These are phyloP conservation scores for Polydrusus tereticollis DNA, from an alignment of 2,888 invertebrate genomes.

Conservation along the genomic window DNA sequence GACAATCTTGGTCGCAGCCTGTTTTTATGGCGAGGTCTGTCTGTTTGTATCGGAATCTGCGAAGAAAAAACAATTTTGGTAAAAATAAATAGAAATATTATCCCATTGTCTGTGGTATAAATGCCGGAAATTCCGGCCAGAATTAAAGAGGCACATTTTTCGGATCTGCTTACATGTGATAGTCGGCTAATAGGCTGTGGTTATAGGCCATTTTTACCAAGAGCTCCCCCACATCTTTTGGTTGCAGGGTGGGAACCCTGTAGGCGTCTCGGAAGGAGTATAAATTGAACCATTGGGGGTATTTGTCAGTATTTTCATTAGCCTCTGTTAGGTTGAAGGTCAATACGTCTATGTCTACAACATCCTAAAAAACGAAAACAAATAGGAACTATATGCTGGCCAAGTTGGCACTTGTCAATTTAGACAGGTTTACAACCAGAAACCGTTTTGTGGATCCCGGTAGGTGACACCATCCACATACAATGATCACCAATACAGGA, in stretches of 20 bases:
- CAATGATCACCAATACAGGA: too few relatives aligned
- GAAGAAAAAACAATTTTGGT: not conserved
- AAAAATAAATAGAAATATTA: not conserved
- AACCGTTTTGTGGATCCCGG: too few relatives aligned
- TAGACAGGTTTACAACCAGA: too few relatives aligned
- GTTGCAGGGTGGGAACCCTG: conserved; percentile 73
- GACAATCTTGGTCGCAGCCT: conserved; percentile 37
- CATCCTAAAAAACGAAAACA: conserved; percentile 66
- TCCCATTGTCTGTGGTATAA: too few relatives aligned
- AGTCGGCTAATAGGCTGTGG: conserved; percentile 66
- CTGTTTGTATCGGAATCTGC: conserved; percentile 39
- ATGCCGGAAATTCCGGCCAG: too few relatives aligned
- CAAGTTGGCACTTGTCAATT: too few relatives aligned
- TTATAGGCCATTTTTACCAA: conserved; percentile 73
- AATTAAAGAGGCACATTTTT: not conserved
- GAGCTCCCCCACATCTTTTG: conserved; percentile 74
- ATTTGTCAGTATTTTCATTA: conserved; percentile 70
- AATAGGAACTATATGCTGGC: too few relatives aligned
- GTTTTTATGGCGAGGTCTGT: conserved; percentile 12
- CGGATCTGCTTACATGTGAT: conserved; percentile 61
- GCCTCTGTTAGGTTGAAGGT: conserved; percentile 83
- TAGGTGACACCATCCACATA: too few relatives aligned
- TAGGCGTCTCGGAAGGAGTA: conserved; percentile 81
- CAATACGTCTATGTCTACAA: conserved; percentile 78
- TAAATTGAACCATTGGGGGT: conserved; percentile 80